Evolutionary conservation across 1,140 invertebrate genomes (phyloP).

Genomic region (Zaprionus kolodkinae): DNA sequence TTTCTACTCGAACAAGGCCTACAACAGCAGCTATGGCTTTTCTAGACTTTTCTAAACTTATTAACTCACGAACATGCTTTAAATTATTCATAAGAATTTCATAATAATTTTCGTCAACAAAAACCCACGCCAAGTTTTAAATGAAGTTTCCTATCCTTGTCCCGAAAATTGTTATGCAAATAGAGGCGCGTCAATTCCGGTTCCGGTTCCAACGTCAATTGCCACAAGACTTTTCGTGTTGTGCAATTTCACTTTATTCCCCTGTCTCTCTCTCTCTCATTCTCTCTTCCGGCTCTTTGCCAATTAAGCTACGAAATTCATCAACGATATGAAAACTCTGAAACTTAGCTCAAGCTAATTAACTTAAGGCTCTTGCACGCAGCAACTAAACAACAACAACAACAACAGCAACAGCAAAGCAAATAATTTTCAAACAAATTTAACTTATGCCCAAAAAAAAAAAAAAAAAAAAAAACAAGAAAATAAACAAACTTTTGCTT

Average conservation of each 20-base stretch:
- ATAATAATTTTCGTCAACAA: background rate
- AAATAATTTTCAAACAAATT: conserved; percentile 73
- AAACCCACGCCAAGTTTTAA: background rate
- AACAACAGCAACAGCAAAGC: conserved; percentile 48
- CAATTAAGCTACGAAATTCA: conserved; percentile 63
- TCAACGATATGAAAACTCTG: conserved; percentile 42
- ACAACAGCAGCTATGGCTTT: background rate
- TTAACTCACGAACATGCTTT: background rate
- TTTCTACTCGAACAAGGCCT: background rate
- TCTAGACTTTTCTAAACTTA: background rate
- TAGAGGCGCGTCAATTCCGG: conserved; percentile 1
- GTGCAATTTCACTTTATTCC: background rate
- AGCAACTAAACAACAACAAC: conserved; percentile 45
- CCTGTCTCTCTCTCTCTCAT: background rate
- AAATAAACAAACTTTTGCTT: conserved; percentile 46
- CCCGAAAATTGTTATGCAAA: conserved; percentile 7
- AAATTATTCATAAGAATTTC: conserved; percentile 7
- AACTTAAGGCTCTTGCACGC: conserved; percentile 55
- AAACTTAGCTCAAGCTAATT: conserved; percentile 67
- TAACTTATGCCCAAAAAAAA: conserved; percentile 58
- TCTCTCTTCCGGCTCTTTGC: background rate
- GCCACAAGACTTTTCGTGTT: conserved; percentile 12
- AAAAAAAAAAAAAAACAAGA: conserved; percentile 31
- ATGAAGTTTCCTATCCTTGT: background rate
- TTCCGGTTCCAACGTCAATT: conserved; percentile 10